These are phyloP conservation scores for Lithobates pipiens DNA, from an alignment of 2,797 vertebrate genomes.

Conservation along the genomic window DNA sequence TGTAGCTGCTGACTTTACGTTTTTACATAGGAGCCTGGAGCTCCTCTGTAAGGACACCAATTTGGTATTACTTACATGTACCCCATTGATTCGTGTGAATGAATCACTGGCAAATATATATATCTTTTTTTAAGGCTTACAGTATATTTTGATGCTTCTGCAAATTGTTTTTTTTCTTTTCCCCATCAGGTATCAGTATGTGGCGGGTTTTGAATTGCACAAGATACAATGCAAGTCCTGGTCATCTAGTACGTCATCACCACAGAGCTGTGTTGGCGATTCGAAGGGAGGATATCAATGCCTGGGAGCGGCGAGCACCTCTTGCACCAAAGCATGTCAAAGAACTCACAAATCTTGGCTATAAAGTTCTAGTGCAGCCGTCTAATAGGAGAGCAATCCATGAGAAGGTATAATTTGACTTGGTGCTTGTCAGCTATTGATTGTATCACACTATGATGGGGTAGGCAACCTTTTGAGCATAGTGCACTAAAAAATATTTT, in stretches of 20 bases:
- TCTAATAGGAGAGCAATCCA: constrained; percentile 95
- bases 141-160: too few species aligned
- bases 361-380: constrained; percentile 93
- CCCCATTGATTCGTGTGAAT: too few species aligned
- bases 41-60: too few species aligned
- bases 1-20: too few species aligned
- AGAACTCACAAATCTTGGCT: constrained; percentile 87
- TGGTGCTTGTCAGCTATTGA: neutral
- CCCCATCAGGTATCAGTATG: constrained; percentile 81
- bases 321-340: constrained; percentile 91
- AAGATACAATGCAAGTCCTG: constrained; percentile 64
- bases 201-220: constrained; percentile 75
- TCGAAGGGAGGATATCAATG: constrained; percentile 91
- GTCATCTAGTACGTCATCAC: constrained; percentile 72
- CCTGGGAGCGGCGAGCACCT: constrained; percentile 94
- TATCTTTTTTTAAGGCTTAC: too few species aligned
- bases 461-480: too few species aligned
- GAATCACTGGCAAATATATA: too few species aligned
- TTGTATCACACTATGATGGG: too few species aligned
- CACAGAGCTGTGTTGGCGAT: constrained; percentile 84
- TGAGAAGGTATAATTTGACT: constrained; percentile 79
- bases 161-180: too few species aligned
- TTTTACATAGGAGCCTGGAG: too few species aligned
- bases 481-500: too few species aligned
- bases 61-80: too few species aligned